Evolutionary conservation across 2,888 invertebrate species (phyloP), one percentile per base, ranked within the genome.

Genomic region (Leptopilina drosophilae): DNA sequence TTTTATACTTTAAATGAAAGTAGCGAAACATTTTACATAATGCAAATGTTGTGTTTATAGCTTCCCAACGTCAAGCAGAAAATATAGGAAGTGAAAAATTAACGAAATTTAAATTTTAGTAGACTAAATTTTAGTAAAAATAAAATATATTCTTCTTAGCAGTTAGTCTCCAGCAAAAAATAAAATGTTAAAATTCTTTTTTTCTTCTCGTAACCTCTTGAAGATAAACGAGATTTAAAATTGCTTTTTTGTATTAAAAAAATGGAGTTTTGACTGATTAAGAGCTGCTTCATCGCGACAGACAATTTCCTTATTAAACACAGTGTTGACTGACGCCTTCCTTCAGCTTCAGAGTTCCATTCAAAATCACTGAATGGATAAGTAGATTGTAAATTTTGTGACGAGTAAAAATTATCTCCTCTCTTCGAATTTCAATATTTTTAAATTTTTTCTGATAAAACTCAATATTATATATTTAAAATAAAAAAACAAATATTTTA

Each of bases 301-400:
- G 67, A 67, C 67, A 67, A 67, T 67, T 67, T 67, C 49, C 67
- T 67, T 49, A 67, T 67, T 67, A 67, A 67, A 67, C 20, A 15
- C 46, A 20, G 67, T 20, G 67, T 49, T 67, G 49, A 67, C 46
- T 67, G 67, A 67, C 67, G 20, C 67, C 20, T 12, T 67, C 46
- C 46, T 67, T 67, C 49, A 20, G 46, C 67, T 67, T 15, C 49
- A 20, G 67, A 49, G 67, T 67, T 20, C 20, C 46, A 46, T 67
- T 49, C 20, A 49, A 49, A 67, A 46, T 67, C 20, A 12, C n/a
- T 67, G 67, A 67, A 49, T 67, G 46, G 67, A 46, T 67, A 67
- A 67, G 46, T 46, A 46, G 67, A 67, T 49, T 49, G 15, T 20
- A 67, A 67, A 5, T 46, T 67, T 66, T 67, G 9, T 67, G 15